Base-by-base conservation (phyloP, 2,113 vertebrate species). In the Phoenicopterus ruber region DNA sequence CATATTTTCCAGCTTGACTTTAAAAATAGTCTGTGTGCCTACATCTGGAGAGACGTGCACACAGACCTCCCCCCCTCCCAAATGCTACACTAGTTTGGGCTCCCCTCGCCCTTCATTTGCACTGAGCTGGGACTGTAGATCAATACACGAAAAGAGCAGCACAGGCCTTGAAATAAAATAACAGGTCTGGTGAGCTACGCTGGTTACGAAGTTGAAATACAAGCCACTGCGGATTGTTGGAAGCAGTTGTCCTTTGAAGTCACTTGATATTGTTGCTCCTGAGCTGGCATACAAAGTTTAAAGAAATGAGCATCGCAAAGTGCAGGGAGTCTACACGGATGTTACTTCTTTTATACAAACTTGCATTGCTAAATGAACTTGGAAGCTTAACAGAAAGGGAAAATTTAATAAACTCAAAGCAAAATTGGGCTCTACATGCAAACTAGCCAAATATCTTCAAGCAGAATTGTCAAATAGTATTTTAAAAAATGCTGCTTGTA, bases 161-260 rank as follows among this genome's bases (percentile, higher is more conserved):
- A 58, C 70, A 95, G 62, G 50, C 74, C 93, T 73, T 93, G 86
- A 94, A 96, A 96, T 85, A 84, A 92, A 90, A 79, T 73, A 96
- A 97, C 96, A 96, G 92, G 86, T 96, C 95, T 79, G 95, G 91
- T 96, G 90, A 97, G 94, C 90, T 91, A 9, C 57, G 88, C 90
- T 79, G 79, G 86, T 94, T 96, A 70, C 47, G 0, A 4, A 94
- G 90, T 55, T 94, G 94, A 96, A 97, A 97, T 88, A 78, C 85
- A 96, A 95, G 89, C 93, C 90, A 38, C 9, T 72, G 86, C 3
- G 25, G 88, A 90, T 66, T 88, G 91, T 86, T 93, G 90, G 82
- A 92, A 95, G 89, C 87, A 72, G 70, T 52, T 91, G 62, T 66
- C 50, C 91, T 97, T 97, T 96, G 95, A 97, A 96, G 97, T 96